These are phyloP conservation scores for Sebastes jordani DNA, from an alignment of 2,797 vertebrate genomes.

Conservation along the genomic window DNA sequence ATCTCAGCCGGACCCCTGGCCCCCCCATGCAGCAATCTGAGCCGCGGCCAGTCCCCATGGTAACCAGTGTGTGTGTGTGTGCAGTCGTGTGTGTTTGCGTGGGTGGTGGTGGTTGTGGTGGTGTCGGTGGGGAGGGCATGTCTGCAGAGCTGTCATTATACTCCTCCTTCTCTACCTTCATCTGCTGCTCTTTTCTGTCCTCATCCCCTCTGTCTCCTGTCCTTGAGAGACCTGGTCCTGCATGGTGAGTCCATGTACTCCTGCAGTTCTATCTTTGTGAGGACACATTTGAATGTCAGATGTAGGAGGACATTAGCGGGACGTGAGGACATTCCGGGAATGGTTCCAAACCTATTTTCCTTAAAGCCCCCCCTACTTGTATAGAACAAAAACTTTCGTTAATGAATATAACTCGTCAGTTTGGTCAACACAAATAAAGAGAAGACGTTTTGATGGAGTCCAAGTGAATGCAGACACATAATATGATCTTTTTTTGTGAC, in stretches of 20 bases:
- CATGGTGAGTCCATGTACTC: too few relatives aligned
- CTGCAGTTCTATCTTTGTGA: background rate
- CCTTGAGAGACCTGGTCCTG: conserved; percentile 8
- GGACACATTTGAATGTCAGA: background rate
- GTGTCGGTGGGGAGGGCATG: background rate
- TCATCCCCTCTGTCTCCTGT: background rate
- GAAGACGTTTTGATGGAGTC: too few relatives aligned
- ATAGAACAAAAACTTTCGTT: too few relatives aligned
- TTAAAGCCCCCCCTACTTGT: too few relatives aligned
- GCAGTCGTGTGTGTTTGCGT: background rate
- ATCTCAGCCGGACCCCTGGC: conserved; percentile 86
- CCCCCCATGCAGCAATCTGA: conserved; percentile 79
- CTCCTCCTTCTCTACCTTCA: conserved; percentile 12
- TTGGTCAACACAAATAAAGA: too few relatives aligned
- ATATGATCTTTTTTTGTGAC: too few relatives aligned
- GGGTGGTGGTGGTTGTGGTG: background rate
- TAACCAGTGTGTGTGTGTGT: conserved; percentile 74
- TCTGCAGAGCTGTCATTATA: conserved; percentile 4
- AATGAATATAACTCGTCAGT: too few relatives aligned
- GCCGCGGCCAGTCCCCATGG: conserved; percentile 85
- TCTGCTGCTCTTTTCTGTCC: background rate
- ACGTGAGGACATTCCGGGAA: background rate
- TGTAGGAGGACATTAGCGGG: background rate
- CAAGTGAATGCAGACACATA: too few relatives aligned
- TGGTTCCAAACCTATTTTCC: too few relatives aligned